Evolutionary conservation across 2,113 vertebrate species (phyloP).

Genomic region (Bolborhynchus lineola): DNA sequence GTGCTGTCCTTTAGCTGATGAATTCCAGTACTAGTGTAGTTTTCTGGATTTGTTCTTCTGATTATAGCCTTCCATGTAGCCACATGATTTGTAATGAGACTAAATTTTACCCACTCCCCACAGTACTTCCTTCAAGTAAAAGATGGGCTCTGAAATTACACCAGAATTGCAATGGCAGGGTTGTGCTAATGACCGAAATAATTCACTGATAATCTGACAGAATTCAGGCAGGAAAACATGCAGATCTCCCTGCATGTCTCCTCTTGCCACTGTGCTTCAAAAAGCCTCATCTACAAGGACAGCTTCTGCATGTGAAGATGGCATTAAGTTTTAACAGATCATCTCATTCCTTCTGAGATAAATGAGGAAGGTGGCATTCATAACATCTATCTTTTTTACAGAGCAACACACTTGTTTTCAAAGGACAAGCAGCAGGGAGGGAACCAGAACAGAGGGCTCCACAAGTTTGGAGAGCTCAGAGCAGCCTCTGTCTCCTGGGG

Average conservation of each 20-base stretch:
- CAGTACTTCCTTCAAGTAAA: background rate
- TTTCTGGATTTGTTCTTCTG: background rate
- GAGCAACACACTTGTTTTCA: conserved; percentile 11
- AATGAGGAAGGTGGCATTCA: background rate
- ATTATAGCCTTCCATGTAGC: background rate
- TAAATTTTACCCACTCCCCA: background rate
- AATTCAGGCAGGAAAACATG: background rate
- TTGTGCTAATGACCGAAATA: background rate
- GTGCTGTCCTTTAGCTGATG: background rate
- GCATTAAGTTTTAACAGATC: background rate
- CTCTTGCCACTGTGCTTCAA: background rate
- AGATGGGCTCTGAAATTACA: background rate
- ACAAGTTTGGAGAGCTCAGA: background rate
- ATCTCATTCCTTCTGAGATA: background rate
- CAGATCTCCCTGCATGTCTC: background rate
- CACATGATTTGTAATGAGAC: background rate
- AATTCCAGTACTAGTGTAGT: background rate
- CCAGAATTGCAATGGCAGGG: background rate
- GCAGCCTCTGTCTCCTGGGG: background rate
- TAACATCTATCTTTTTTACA: background rate
- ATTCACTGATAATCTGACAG: background rate
- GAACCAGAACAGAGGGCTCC: background rate
- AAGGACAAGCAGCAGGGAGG: conserved; percentile 39
- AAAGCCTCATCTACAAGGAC: background rate
- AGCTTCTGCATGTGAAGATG: background rate